Percentiles rank a stretch among this genome's conserved stretches.
Evolutionary conservation across 1,140 invertebrate species (phyloP).

Genomic region (Camponotus floridanus): DNA sequence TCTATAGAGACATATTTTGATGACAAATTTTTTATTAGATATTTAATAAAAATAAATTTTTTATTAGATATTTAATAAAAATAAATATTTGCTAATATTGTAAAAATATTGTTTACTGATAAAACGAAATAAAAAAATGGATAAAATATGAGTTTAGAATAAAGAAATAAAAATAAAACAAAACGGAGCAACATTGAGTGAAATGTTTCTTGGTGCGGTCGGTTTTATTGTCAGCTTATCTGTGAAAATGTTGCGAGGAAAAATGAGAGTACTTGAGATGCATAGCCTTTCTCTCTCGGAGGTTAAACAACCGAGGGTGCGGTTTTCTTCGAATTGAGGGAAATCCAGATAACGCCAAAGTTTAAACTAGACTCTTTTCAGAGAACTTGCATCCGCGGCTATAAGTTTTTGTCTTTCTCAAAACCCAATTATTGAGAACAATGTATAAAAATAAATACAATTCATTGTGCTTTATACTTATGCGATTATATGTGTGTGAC

Average conservation of each 20-base stretch:
- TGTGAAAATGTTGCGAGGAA: conserved; percentile 37
- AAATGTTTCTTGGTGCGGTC: conserved; percentile 13
- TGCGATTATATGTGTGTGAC: background rate
- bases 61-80: background rate
- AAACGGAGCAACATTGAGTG: background rate
- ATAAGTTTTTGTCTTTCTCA: background rate
- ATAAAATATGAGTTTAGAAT: background rate
- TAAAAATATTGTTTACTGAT: background rate
- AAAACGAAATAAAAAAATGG: background rate
- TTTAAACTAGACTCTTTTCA: conserved; percentile 45
- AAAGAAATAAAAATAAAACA: background rate
- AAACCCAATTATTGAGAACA: conserved; percentile 49
- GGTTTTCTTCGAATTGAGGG: background rate
- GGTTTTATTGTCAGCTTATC: conserved; percentile 31
- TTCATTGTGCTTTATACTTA: conserved; percentile 18
- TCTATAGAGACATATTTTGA: background rate
- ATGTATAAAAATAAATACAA: conserved; percentile 8
- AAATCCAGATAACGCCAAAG: conserved; percentile 29
- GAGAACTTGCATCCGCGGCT: background rate
- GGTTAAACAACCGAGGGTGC: conserved; percentile 16
- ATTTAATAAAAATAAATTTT: background rate
- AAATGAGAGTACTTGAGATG: conserved; percentile 32
- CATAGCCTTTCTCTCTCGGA: conserved; percentile 28
- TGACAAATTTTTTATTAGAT: background rate
- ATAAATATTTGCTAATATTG: background rate